Evolutionary conservation across 2,797 vertebrate species (phyloP), one percentile per base, ranked within the genome.

Genomic region (Bradypus variegatus): DNA sequence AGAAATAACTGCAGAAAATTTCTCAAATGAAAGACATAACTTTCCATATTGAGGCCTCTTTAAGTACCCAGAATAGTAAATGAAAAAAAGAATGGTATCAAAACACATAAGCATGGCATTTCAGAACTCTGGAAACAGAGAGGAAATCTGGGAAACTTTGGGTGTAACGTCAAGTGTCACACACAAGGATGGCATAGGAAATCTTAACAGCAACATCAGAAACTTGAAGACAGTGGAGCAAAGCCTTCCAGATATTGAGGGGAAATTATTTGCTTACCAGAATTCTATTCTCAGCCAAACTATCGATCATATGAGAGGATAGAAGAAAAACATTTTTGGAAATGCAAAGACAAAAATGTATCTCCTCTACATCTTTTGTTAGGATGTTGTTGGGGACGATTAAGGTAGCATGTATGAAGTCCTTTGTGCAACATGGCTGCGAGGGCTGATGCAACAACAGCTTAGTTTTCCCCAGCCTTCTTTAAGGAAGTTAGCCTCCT

Each of bases 221-320:
- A 80, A 50, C 73, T 48, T 65, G 82, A 85, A 89, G 50, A 91
- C 79, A 77, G 58, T 70, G n/a, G 27, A 90, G 36, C 11, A 15
- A 36, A 50, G n/a, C 60, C 65, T 86, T 50, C 72, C 50, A 76
- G 72, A 60, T 50, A 48, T 5, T 29, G 10, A 80, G 29, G 27
- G 33, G 25, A 36, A 83, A 41, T 86, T n/a, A 67, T 55, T 58
- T 90, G 45, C 48, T 55, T 18, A 7, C 33, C 21, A 27, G 76
- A 93, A 58, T 77, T 94, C 67, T 80, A 67, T 86, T 88, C 89
- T 93, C 50, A 67, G 80, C 23, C 84, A 93, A 80, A 58, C 41
- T 73, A 72, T 13, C 85, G 33, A 88, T 88, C 41, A 79, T 64
- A 75, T 53, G 23, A 55, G 80, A 93, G 41, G 16, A 78, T 3